phyloP scores from a whole-genome alignment of 2,797 vertebrate genomes.

The Martes flavigula region DNA sequence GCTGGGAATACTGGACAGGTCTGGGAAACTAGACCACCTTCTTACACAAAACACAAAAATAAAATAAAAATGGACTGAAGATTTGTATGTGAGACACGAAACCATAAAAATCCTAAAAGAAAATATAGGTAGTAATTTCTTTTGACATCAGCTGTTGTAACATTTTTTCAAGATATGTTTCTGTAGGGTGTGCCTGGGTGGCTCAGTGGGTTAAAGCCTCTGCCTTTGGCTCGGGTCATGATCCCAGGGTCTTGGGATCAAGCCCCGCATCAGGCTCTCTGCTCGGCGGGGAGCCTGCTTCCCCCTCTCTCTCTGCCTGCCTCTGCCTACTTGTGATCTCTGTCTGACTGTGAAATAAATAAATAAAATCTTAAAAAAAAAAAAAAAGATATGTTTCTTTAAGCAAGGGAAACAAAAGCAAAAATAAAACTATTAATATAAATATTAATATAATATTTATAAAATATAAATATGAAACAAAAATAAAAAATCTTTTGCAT shows the following conservation, averaged over 20 bases:
- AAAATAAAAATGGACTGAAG: background rate
- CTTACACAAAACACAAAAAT: background rate
- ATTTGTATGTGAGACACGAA: background rate
- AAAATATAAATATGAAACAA: background rate
- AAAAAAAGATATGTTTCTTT: background rate
- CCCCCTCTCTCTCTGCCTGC: too few species aligned
- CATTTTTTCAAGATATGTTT: background rate
- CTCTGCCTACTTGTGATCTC: too few species aligned
- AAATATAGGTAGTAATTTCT: background rate
- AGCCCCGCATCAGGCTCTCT: too few species aligned
- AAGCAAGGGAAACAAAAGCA: background rate
- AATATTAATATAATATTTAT: too few species aligned
- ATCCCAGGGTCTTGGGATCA: too few species aligned
- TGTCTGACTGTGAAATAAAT: too few species aligned
- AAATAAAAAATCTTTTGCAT: background rate
- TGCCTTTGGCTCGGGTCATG: too few species aligned
- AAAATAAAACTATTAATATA: background rate
- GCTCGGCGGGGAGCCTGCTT: too few species aligned
- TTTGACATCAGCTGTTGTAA: background rate
- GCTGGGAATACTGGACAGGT: background rate
- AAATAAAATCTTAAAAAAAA: too few species aligned
- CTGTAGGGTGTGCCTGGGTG: too few species aligned
- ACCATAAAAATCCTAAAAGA: background rate
- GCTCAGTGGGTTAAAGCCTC: too few species aligned
- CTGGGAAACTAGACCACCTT: background rate